These are phyloP conservation scores for Acanthurus leucopareius DNA, from an alignment of 2,797 vertebrate genomes.

Conservation along the genomic window DNA sequence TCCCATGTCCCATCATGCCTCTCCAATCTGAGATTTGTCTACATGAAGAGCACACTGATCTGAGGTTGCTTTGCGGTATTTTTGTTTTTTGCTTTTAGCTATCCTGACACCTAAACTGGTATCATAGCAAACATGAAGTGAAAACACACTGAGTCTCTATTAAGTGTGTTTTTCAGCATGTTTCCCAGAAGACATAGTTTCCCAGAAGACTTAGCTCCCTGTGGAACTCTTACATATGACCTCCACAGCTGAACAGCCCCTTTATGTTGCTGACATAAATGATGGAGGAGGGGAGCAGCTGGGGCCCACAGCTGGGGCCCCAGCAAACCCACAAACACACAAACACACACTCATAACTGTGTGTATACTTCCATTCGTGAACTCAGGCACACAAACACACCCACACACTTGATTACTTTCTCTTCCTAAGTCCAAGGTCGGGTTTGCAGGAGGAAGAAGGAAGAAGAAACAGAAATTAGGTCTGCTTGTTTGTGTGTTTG, in stretches of 20 bases:
- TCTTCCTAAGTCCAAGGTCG: slow-evolving; percentile 41
- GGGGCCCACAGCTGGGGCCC: slow-evolving; percentile 46
- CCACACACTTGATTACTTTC: slow-evolving; percentile 18
- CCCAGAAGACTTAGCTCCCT: slow-evolving; percentile 32
- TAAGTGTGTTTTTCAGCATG: background rate
- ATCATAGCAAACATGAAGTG: slow-evolving; percentile 22
- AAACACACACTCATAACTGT: slow-evolving; percentile 13
- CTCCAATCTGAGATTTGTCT: slow-evolving; percentile 30
- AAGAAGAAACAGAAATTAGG: background rate
- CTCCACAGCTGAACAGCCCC: slow-evolving; percentile 57
- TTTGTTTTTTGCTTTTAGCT: slow-evolving; percentile 26
- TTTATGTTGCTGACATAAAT: slow-evolving; percentile 50
- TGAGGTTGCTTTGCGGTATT: slow-evolving; percentile 20
- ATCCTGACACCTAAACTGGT: background rate
- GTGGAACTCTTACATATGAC: slow-evolving; percentile 37
- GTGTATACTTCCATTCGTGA: slow-evolving; percentile 4
- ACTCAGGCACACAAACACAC: slow-evolving; percentile 15
- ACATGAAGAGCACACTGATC: slow-evolving; percentile 31
- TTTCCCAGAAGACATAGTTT: slow-evolving; percentile 33
- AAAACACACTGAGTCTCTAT: background rate
- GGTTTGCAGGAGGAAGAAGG: slow-evolving; percentile 15
- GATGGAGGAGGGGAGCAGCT: slow-evolving; percentile 62
- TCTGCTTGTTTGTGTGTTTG: slow-evolving; percentile 33
- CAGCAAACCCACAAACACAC: slow-evolving; percentile 4
- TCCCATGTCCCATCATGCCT: background rate